phyloP scores from a whole-genome alignment of 2,797 vertebrate genomes.

The Scarus forsteni region DNA sequence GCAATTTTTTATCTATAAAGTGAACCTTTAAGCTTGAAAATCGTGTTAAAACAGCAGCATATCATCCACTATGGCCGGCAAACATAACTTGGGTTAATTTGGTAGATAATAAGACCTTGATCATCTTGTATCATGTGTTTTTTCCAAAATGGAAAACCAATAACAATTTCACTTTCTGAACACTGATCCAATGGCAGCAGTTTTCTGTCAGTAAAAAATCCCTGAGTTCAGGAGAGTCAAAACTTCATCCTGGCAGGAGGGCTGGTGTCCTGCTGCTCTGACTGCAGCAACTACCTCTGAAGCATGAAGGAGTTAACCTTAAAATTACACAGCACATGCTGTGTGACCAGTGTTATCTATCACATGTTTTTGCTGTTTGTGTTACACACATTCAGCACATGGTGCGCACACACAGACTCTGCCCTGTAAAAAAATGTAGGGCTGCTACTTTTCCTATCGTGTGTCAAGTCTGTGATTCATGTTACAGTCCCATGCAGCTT shows the following conservation, averaged over 20 bases:
- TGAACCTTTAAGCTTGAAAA: too few relatives aligned
- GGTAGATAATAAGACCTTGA: too few relatives aligned
- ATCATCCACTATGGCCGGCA: too few relatives aligned
- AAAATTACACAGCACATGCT: constrained; percentile 25
- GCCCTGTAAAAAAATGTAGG: constrained; percentile 1
- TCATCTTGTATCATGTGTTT: too few relatives aligned
- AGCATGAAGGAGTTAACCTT: constrained; percentile 42
- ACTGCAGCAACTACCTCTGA: not conserved
- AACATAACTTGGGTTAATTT: too few relatives aligned
- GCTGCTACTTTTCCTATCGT: constrained; percentile 14
- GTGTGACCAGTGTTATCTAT: constrained; percentile 39
- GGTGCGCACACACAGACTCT: not conserved
- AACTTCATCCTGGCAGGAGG: constrained; percentile 1
- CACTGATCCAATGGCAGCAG: not conserved
- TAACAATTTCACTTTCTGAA: too few relatives aligned
- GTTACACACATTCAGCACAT: constrained; percentile 20
- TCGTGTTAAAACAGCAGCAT: too few relatives aligned
- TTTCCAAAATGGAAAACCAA: not conserved
- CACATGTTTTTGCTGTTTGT: constrained; percentile 28
- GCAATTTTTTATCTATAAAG: too few relatives aligned
- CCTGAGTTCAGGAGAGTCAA: not conserved
- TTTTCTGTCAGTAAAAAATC: constrained; percentile 11
- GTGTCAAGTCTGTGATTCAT: constrained; percentile 19
- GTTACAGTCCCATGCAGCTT: not conserved
- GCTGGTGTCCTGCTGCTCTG: not conserved